These are phyloP conservation scores for Paraplagusia blochii DNA, from an alignment of 2,113 vertebrate species.

Conservation along the genomic window DNA sequence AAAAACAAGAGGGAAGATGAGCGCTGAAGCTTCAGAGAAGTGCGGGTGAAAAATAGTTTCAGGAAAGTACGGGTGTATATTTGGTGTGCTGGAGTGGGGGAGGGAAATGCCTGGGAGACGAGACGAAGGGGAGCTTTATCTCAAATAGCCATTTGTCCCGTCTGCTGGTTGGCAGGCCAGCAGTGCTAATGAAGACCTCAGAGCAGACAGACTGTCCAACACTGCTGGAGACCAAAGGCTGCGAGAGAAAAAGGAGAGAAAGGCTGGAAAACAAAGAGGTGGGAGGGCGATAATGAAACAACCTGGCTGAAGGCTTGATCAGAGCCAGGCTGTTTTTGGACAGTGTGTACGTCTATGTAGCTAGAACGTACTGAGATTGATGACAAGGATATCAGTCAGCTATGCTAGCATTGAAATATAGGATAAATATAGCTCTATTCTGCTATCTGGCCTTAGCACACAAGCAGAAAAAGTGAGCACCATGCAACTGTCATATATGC, in stretches of 20 bases:
- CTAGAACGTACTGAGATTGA: no score
- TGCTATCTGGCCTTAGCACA: no score
- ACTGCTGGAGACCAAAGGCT: slow-evolving; percentile 40
- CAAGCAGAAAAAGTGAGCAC: no score
- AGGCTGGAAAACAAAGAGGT: slow-evolving; percentile 30
- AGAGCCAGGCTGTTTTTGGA: slow-evolving; percentile 12
- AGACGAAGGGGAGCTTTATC: slow-evolving; percentile 5
- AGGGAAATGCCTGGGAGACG: slow-evolving; percentile 3
- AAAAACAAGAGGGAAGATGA: slow-evolving; percentile 2
- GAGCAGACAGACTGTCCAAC: slow-evolving; percentile 46
- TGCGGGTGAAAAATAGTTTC: slow-evolving; percentile 1
- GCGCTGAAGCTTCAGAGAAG: neutral
- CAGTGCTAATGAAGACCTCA: slow-evolving; percentile 59
- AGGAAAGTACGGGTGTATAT: neutral
- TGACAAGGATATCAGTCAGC: no score
- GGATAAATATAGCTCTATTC: no score
- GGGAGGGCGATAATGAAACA: slow-evolving; percentile 35
- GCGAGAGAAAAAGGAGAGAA: slow-evolving; percentile 9
- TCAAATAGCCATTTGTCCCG: slow-evolving; percentile 39
- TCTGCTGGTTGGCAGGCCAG: slow-evolving; percentile 39
- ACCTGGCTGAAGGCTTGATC: slow-evolving; percentile 25
- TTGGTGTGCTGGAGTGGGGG: neutral
- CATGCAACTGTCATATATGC: no score
- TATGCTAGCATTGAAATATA: no score
- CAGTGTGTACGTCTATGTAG: neutral